Conservation (phyloP, 2,888 invertebrate species). For the Brachypalpus laphriformis region DNA sequence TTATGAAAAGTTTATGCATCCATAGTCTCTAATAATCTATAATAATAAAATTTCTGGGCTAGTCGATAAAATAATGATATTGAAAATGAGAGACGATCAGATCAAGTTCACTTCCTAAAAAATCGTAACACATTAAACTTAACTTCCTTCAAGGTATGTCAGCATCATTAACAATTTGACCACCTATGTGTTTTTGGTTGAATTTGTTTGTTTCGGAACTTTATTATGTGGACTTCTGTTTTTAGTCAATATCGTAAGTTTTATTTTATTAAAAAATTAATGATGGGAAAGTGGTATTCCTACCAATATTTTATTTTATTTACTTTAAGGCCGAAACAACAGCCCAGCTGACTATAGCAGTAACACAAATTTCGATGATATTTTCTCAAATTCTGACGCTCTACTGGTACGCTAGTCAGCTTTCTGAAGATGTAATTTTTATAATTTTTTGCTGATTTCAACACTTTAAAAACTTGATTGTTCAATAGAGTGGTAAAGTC, state of each 20-base stretch:
- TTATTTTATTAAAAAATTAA: too few species aligned
- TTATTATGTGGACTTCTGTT: slow-evolving; percentile 79
- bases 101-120: too few species aligned
- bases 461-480: background rate
- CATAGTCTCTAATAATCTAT: too few species aligned
- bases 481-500: slow-evolving; percentile 77
- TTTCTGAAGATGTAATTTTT: slow-evolving; percentile 79
- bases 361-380: slow-evolving; percentile 81
- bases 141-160: slow-evolving; percentile 73
- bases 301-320: too few species aligned
- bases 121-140: background rate
- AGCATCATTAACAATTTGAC: slow-evolving; percentile 73
- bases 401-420: slow-evolving; percentile 81
- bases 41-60: too few species aligned
- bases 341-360: slow-evolving; percentile 78
- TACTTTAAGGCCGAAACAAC: slow-evolving; percentile 77
- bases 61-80: too few species aligned
- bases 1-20: too few species aligned
- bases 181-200: slow-evolving; percentile 61
- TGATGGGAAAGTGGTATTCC: background rate
- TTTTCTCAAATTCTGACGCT: slow-evolving; percentile 80
- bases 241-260: slow-evolving; percentile 78
- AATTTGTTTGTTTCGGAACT: slow-evolving; percentile 77
- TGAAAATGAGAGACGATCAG: too few species aligned
- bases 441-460: background rate